A percentile compares a stretch with the other conserved stretches of the same genome.
These are phyloP conservation scores for Corydoras sp. DNA, from an alignment of 2,113 vertebrate species.

Conservation along the genomic window DNA sequence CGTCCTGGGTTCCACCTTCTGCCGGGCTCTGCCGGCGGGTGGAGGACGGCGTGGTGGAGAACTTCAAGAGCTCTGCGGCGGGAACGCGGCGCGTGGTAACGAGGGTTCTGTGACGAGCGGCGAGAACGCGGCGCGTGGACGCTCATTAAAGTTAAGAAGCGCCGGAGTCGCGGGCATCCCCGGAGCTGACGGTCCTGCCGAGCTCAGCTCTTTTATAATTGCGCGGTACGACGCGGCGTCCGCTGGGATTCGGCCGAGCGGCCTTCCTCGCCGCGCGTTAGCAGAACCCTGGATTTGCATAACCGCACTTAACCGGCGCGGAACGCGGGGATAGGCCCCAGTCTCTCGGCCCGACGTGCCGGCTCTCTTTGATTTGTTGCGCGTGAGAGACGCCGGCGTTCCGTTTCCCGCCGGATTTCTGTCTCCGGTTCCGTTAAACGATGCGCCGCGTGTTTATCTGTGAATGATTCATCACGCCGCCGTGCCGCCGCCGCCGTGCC, in stretches of 20 bases:
- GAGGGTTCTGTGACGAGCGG: slow-evolving; percentile 11
- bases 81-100: slow-evolving; percentile 1
- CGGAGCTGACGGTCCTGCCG: slow-evolving; percentile 39
- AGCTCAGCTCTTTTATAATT: slow-evolving; percentile 52
- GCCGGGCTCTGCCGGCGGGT: too few relatives aligned
- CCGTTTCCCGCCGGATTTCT: not conserved
- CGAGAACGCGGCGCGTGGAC: not conserved
- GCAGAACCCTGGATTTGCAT: not conserved
- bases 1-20: too few relatives aligned
- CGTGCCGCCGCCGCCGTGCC: too few relatives aligned
- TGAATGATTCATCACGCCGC: slow-evolving; percentile 46
- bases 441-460: slow-evolving; percentile 50
- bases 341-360: not conserved
- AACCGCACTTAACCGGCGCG: not conserved
- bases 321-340: not conserved
- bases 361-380: not conserved
- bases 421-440: not conserved
- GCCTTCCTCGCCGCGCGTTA: not conserved
- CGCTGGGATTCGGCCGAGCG: slow-evolving; percentile 4
- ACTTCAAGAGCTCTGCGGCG: not conserved
- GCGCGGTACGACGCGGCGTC: slow-evolving; percentile 24
- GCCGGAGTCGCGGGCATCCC: slow-evolving; percentile 34
- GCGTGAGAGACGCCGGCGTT: not conserved
- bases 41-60: too few relatives aligned
- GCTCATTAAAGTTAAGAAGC: slow-evolving; percentile 24